Evolutionary conservation across 1,140 invertebrate species (phyloP).

Genomic region (Dreissena rostriformis): DNA sequence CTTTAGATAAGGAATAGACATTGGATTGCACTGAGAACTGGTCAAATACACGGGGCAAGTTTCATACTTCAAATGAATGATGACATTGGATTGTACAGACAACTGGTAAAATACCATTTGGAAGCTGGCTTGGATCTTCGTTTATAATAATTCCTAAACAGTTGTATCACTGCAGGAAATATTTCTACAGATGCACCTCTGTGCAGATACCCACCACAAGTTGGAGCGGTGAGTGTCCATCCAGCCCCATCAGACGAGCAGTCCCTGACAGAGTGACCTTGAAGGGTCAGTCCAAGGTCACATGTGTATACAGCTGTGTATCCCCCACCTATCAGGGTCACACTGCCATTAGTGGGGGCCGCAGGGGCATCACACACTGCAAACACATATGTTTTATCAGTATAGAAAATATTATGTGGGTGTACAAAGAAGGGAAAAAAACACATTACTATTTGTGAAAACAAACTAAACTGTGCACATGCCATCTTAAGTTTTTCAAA

Average conservation of each 20-base stretch:
- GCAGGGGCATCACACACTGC: constrained; percentile 39
- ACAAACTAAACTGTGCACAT: no score
- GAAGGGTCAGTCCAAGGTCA: constrained; percentile 8
- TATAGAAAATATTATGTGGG: no score
- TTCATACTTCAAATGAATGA: not conserved
- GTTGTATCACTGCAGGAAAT: not conserved
- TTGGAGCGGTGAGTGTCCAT: constrained; percentile 30
- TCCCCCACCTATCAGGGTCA: constrained; percentile 4
- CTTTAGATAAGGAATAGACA: not conserved
- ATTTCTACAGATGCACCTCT: no score
- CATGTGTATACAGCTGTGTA: constrained; percentile 6
- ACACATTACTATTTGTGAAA: no score
- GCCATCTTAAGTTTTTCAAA: no score
- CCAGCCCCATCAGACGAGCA: constrained; percentile 36
- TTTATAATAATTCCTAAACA: not conserved
- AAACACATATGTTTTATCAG: not conserved
- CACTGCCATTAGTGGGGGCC: constrained; percentile 6
- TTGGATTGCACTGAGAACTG: not conserved
- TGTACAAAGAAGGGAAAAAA: no score
- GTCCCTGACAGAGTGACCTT: not conserved
- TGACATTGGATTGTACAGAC: no score
- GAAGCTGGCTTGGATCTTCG: not conserved
- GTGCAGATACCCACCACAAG: constrained; percentile 15
- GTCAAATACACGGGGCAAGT: not conserved
- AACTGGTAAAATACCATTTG: no score